These are phyloP conservation scores for Acleris laterana DNA, from an alignment of 2,888 invertebrate genomes.

Conservation along the genomic window DNA sequence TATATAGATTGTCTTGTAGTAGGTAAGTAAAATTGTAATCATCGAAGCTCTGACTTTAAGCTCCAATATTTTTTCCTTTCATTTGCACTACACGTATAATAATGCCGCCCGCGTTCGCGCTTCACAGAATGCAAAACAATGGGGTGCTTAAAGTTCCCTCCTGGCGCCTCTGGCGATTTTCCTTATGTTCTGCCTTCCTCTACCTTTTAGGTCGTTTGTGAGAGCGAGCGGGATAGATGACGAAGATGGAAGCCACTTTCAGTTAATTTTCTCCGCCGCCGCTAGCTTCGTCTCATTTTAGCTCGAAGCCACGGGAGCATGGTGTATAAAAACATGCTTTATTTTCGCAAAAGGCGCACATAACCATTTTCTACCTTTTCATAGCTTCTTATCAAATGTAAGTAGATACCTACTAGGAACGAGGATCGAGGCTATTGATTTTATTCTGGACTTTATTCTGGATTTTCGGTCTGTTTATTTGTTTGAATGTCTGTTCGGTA, in stretches of 20 bases:
- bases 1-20: too few relatives aligned
- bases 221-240: slow-evolving; percentile 56
- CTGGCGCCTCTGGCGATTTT: slow-evolving; percentile 75
- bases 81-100: slow-evolving; percentile 19
- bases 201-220: slow-evolving; percentile 42
- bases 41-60: slow-evolving; percentile 1
- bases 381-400: background rate
- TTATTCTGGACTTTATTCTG: too few relatives aligned
- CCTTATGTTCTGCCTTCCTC: slow-evolving; percentile 59
- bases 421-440: background rate
- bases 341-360: slow-evolving; percentile 3
- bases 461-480: too few relatives aligned
- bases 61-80: slow-evolving; percentile 46
- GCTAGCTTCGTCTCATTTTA: slow-evolving; percentile 63
- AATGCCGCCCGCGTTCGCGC: slow-evolving; percentile 59
- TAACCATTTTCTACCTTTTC: background rate
- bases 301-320: slow-evolving; percentile 47
- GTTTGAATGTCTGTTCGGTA: too few relatives aligned
- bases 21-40: too few relatives aligned
- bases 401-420: background rate
- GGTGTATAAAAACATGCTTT: slow-evolving; percentile 11
- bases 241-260: slow-evolving; percentile 72
- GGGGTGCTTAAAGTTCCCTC: slow-evolving; percentile 78
- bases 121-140: slow-evolving; percentile 78
- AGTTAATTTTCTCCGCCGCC: slow-evolving; percentile 78